phyloP scores from a whole-genome alignment of 2,797 vertebrate species.

The Rousettus madagascariensis region DNA sequence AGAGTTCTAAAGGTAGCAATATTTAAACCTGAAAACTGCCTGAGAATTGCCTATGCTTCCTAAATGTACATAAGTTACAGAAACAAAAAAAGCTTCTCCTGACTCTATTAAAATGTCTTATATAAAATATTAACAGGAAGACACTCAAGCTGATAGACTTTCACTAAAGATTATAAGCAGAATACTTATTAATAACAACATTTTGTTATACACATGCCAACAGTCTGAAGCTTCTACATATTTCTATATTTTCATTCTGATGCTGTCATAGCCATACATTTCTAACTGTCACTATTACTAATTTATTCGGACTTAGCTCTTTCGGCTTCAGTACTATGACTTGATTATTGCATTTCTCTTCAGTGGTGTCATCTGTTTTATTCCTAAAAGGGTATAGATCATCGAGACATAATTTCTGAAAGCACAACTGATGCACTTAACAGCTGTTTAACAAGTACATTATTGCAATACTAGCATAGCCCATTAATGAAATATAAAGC shows the following conservation, averaged over 20 bases:
- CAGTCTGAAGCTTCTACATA: background rate
- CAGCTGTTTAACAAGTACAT: background rate
- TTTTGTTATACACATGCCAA: background rate
- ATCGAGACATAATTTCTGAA: slow-evolving; percentile 43
- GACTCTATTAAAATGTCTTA: background rate
- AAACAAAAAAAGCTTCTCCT: background rate
- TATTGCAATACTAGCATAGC: background rate
- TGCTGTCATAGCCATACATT: background rate
- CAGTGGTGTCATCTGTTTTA: background rate
- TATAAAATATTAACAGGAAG: slow-evolving; percentile 19
- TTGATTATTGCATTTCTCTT: slow-evolving; percentile 30
- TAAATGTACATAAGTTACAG: background rate
- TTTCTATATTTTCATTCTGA: slow-evolving; percentile 16
- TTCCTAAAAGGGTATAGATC: background rate
- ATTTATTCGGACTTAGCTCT: slow-evolving; percentile 4
- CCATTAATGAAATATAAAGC: background rate
- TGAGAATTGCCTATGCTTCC: background rate
- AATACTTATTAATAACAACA: background rate
- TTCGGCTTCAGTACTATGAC: background rate
- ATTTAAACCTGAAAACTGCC: slow-evolving; percentile 18
- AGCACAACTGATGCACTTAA: background rate
- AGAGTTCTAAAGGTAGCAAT: background rate
- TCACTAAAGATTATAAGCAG: background rate
- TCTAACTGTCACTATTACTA: background rate
- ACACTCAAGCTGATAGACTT: background rate